Conservation (phyloP, 2,888 invertebrate genomes). For the Oxycera nigricornis region DNA sequence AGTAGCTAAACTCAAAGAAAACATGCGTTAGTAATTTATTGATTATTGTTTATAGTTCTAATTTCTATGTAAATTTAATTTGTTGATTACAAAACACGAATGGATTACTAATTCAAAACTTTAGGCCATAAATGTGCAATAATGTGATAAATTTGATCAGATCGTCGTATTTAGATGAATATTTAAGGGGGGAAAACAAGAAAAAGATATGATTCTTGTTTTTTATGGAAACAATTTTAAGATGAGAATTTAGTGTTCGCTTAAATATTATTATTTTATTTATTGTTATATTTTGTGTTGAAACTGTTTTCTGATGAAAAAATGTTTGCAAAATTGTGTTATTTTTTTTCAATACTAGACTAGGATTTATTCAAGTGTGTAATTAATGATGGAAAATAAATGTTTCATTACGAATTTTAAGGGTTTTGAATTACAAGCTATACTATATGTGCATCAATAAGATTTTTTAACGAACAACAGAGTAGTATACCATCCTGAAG, state of each 20-base stretch:
- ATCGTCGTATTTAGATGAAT: background rate
- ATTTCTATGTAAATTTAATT: background rate
- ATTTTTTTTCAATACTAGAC: background rate
- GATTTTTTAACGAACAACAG: too few species aligned
- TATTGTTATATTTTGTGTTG: background rate
- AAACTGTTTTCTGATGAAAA: background rate
- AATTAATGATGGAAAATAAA: conserved; percentile 7
- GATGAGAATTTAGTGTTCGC: background rate
- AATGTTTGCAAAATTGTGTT: background rate
- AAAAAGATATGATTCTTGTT: background rate
- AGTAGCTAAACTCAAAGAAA: background rate
- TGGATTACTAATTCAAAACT: background rate
- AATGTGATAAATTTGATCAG: conserved; percentile 57
- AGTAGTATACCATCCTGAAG: too few species aligned
- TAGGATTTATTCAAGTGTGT: background rate
- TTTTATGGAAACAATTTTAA: background rate
- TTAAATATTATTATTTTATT: background rate
- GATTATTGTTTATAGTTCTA: background rate
- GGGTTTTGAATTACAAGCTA: too few species aligned
- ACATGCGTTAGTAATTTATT: background rate
- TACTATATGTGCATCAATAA: too few species aligned
- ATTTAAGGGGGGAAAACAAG: background rate
- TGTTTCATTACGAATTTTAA: too few species aligned
- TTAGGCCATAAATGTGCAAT: conserved; percentile 60
- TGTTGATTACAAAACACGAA: background rate